Conservation (phyloP, 2,797 vertebrate genomes). For the Enteromius viviparus region DNA sequence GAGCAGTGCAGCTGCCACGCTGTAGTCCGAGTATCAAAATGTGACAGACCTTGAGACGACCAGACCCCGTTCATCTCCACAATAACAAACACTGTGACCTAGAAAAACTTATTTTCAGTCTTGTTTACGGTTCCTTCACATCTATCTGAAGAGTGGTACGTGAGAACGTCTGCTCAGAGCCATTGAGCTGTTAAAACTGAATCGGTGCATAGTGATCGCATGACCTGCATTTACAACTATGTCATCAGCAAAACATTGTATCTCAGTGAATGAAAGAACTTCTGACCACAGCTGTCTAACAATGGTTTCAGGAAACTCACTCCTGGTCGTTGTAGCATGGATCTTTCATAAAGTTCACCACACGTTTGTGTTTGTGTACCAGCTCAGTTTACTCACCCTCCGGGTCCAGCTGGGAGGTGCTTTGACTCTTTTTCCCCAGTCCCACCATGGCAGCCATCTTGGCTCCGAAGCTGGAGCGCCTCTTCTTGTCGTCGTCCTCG, state of each 20-base stretch:
- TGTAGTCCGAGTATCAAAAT: neutral
- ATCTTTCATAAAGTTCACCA: neutral
- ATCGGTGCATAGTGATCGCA: neutral
- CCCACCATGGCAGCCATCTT: slow-evolving; percentile 97
- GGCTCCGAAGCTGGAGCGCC: slow-evolving; percentile 91
- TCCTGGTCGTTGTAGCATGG: neutral
- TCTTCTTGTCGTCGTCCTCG: slow-evolving; percentile 92
- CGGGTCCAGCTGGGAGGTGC: slow-evolving; percentile 91
- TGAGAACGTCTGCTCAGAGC: neutral
- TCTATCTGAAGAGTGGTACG: neutral
- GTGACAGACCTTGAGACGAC: slow-evolving; percentile 1
- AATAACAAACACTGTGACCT: neutral
- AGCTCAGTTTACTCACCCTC: slow-evolving; percentile 81
- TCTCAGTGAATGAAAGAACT: no score
- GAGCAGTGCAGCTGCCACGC: neutral
- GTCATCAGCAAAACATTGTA: neutral
- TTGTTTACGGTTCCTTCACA: neutral
- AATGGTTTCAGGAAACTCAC: neutral
- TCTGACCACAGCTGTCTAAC: no score
- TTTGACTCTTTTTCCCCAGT: slow-evolving; percentile 91
- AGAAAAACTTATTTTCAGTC: neutral
- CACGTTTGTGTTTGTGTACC: neutral
- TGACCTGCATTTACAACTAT: slow-evolving; percentile 4
- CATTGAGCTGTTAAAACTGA: neutral
- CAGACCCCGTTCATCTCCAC: neutral